Percentiles rank a stretch among this genome's conserved stretches.
Evolutionary conservation across 2,797 vertebrate genomes (phyloP).

Genomic region (Erithacus rubecula): DNA sequence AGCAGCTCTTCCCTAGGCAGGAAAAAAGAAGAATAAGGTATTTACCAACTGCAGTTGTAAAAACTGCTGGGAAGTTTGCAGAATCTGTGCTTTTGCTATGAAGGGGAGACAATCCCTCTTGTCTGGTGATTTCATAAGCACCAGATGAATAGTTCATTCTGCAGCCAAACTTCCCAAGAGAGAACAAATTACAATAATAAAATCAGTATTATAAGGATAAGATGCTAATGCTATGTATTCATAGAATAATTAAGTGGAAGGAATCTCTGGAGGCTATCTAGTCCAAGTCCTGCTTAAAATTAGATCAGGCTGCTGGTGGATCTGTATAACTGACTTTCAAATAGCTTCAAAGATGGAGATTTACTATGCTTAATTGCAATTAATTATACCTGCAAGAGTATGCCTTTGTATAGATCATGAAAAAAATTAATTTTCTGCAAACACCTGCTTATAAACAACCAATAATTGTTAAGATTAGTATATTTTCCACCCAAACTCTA

Average conservation of each 20-base stretch:
- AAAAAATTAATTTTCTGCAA: not conserved
- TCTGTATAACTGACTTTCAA: not conserved
- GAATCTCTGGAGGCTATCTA: not conserved
- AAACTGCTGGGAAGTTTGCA: not conserved
- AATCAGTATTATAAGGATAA: not conserved
- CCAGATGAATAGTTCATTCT: not conserved
- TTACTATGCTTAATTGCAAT: not conserved
- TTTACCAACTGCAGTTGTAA: not conserved
- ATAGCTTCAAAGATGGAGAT: not conserved
- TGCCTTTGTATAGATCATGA: not conserved
- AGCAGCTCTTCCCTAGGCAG: not conserved
- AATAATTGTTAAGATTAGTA: not conserved
- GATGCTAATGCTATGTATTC: not conserved
- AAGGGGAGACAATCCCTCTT: not conserved
- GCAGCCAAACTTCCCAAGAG: not conserved
- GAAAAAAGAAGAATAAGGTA: not conserved
- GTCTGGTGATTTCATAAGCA: not conserved
- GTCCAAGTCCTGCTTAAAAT: not conserved
- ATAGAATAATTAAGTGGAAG: not conserved
- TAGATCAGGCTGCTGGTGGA: not conserved
- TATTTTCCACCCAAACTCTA: not conserved
- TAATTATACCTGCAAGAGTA: not conserved
- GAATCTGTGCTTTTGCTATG: not conserved
- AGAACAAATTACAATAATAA: not conserved
- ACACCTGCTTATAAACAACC: not conserved